These are phyloP conservation scores for Atrina japonica DNA, from an alignment of 2,888 invertebrate genomes.

Conservation along the genomic window DNA sequence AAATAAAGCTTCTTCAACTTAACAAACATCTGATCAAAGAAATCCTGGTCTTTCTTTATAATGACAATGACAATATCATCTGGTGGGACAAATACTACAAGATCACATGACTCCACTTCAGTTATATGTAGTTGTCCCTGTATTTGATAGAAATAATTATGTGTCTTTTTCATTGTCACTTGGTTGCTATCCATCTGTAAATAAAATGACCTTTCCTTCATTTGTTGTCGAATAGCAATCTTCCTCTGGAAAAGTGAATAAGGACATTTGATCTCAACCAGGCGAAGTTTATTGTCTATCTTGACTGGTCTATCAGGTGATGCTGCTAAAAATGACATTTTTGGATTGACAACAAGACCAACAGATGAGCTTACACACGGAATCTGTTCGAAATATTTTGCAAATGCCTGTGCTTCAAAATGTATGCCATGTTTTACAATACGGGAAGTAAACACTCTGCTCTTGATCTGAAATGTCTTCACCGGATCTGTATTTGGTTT, in stretches of 20 bases:
- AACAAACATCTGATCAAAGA: too few relatives aligned
- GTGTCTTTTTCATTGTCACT: slow-evolving; percentile 5
- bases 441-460: not conserved
- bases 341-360: slow-evolving; percentile 32
- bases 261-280: slow-evolving; percentile 34
- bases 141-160: too few relatives aligned
- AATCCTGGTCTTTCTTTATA: slow-evolving; percentile 19
- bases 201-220: slow-evolving; percentile 21
- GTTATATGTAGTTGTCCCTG: too few relatives aligned
- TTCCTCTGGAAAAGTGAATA: slow-evolving; percentile 32
- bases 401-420: slow-evolving; percentile 24
- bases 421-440: slow-evolving; percentile 4
- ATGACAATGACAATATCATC: slow-evolving; percentile 16
- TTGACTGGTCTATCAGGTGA: slow-evolving; percentile 31
- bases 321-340: slow-evolving; percentile 22
- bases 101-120: too few relatives aligned
- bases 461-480: not conserved
- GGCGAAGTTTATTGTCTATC: slow-evolving; percentile 12
- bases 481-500: slow-evolving; percentile 3
- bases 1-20: too few relatives aligned
- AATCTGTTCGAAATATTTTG: slow-evolving; percentile 10
- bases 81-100: slow-evolving; percentile 34
- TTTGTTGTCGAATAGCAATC: slow-evolving; percentile 18
- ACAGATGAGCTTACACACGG: slow-evolving; percentile 15
- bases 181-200: slow-evolving; percentile 5